phyloP scores from a whole-genome alignment of 2,797 vertebrate genomes.

The Liparis tanakae region DNA sequence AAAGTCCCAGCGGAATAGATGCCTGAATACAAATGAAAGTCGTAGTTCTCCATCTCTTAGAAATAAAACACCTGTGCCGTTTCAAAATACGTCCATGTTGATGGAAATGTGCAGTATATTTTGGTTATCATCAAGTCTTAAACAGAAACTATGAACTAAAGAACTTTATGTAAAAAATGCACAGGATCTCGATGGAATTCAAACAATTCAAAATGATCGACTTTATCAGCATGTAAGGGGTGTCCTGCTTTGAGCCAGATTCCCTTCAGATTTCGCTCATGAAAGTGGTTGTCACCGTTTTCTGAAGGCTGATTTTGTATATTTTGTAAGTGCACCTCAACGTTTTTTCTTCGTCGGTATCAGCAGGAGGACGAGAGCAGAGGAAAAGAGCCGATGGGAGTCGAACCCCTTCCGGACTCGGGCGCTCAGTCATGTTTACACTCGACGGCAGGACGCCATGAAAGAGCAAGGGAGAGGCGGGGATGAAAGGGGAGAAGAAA shows the following conservation, averaged over 20 bases:
- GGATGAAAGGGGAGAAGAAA: slow-evolving; percentile 71
- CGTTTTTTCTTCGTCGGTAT: slow-evolving; percentile 32
- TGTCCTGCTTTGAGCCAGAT: slow-evolving; percentile 11
- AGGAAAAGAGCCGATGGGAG: slow-evolving; percentile 59
- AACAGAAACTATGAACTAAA: not conserved
- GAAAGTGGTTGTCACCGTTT: slow-evolving; percentile 42
- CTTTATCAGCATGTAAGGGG: slow-evolving; percentile 9
- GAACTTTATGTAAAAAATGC: not conserved
- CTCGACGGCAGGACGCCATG: slow-evolving; percentile 68
- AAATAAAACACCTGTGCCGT: not conserved
- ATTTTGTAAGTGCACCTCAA: slow-evolving; percentile 32
- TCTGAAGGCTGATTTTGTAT: slow-evolving; percentile 36
- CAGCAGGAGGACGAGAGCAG: slow-evolving; percentile 64
- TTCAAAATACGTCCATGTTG: not conserved
- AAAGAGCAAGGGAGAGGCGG: slow-evolving; percentile 64
- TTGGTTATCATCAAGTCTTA: not conserved
- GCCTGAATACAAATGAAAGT: not conserved
- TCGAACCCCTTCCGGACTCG: slow-evolving; percentile 60
- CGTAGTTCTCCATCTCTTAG: not conserved
- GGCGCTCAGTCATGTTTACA: slow-evolving; percentile 71
- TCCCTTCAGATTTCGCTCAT: slow-evolving; percentile 16
- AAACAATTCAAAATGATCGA: slow-evolving; percentile 6
- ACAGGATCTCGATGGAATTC: not conserved
- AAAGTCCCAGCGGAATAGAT: not conserved
- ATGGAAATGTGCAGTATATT: not conserved